Conservation (phyloP, 2,113 vertebrate species). For the Eleginops maclovinus region DNA sequence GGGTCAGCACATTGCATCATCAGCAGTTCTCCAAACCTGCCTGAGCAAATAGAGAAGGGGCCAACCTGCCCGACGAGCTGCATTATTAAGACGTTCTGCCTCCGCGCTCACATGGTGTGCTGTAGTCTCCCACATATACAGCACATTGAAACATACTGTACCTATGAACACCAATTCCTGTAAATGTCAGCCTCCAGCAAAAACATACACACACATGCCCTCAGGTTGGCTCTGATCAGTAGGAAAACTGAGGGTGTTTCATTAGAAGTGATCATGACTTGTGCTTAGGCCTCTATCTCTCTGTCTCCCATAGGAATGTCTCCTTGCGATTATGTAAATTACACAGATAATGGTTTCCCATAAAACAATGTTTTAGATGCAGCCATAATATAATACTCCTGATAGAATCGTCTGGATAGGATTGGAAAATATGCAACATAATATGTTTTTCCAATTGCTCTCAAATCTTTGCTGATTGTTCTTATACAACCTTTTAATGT, state of each 20-base stretch:
- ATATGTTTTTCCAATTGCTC: not conserved
- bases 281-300: not conserved
- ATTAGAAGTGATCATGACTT: conserved; percentile 22
- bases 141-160: conserved; percentile 8
- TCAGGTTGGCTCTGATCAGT: too few relatives aligned
- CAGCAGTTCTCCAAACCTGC: conserved; percentile 88
- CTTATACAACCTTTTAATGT: too few relatives aligned
- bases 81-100: conserved; percentile 79
- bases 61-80: conserved; percentile 75
- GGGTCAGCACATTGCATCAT: conserved; percentile 90
- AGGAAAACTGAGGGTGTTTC: conserved; percentile 11
- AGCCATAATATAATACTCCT: too few relatives aligned
- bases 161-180: not conserved
- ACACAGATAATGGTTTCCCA: not conserved
- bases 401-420: not conserved
- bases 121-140: conserved; percentile 9
- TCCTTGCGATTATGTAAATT: conserved; percentile 4
- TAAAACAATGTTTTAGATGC: not conserved
- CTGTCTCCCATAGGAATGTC: not conserved
- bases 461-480: not conserved
- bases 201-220: not conserved
- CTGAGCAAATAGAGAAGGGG: conserved; percentile 79
- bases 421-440: not conserved
- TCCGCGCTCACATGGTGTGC: conserved; percentile 40
- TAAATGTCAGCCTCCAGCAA: conserved; percentile 3